Percentiles rank a stretch among this genome's conserved stretches.
Evolutionary conservation across 2,113 vertebrate genomes (phyloP).

Genomic region (Sturnira hondurensis): DNA sequence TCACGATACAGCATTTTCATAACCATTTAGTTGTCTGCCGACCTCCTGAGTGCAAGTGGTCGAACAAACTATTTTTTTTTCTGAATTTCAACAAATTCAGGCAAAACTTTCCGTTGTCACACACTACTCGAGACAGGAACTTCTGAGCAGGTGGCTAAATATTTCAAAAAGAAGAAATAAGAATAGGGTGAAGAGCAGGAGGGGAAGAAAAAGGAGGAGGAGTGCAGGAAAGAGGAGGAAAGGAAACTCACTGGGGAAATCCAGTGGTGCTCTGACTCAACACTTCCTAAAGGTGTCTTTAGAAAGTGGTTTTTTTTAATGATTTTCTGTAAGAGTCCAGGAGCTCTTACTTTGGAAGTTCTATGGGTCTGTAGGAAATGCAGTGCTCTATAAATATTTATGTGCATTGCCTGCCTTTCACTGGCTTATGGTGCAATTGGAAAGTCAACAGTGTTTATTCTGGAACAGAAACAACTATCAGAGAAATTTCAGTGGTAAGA

Average conservation of each 20-base stretch:
- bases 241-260: not conserved
- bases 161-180: not conserved
- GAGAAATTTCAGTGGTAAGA: constrained; percentile 63
- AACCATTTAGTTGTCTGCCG: not conserved
- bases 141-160: not conserved
- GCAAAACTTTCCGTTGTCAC: not conserved
- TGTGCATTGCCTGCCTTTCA: constrained; percentile 59
- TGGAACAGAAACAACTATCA: constrained; percentile 65
- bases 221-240: not conserved
- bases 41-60: not conserved
- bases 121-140: not conserved
- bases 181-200: not conserved
- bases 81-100: not conserved
- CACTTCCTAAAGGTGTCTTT: not conserved
- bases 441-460: constrained; percentile 76
- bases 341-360: not conserved
- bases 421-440: constrained; percentile 62
- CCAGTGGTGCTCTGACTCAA: not conserved
- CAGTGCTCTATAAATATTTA: not conserved
- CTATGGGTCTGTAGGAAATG: not conserved
- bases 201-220: not conserved
- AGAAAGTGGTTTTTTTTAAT: not conserved
- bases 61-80: not conserved
- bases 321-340: not conserved
- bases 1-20: not conserved